Conservation (phyloP, 2,797 vertebrate species). For the Neosilurus hyrtlii region DNA sequence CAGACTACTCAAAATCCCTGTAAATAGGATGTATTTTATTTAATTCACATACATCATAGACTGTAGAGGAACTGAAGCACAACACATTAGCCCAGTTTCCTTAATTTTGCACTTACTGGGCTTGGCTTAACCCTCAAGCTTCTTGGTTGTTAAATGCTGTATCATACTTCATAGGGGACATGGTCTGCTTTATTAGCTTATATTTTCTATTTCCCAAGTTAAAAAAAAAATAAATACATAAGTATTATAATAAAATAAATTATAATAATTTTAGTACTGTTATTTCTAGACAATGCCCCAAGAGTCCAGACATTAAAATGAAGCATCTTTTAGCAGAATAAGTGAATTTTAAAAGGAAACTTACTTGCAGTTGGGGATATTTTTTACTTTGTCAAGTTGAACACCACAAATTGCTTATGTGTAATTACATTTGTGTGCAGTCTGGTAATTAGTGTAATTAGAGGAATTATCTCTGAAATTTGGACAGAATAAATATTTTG, state of each 20-base stretch:
- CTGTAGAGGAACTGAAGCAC: no score
- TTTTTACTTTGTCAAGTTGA: background rate
- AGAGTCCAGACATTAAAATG: background rate
- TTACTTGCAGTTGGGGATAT: background rate
- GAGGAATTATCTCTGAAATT: background rate
- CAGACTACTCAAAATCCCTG: no score
- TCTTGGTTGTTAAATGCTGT: background rate
- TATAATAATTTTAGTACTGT: background rate
- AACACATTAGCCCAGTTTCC: no score
- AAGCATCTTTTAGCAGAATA: background rate
- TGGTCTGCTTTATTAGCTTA: background rate
- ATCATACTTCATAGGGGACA: background rate
- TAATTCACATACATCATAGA: no score
- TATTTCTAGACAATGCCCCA: background rate
- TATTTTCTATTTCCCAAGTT: background rate
- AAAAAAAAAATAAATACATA: no score
- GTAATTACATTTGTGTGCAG: background rate
- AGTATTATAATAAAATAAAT: no score
- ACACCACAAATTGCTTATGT: background rate
- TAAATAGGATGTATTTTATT: no score
- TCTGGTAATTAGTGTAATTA: constrained; percentile 13
- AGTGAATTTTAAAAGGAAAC: background rate
- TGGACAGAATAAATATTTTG: background rate
- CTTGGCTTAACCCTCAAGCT: no score
- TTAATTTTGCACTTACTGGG: no score